Base-by-base conservation (phyloP, 2,113 vertebrate genomes). In the Limanda limanda region DNA sequence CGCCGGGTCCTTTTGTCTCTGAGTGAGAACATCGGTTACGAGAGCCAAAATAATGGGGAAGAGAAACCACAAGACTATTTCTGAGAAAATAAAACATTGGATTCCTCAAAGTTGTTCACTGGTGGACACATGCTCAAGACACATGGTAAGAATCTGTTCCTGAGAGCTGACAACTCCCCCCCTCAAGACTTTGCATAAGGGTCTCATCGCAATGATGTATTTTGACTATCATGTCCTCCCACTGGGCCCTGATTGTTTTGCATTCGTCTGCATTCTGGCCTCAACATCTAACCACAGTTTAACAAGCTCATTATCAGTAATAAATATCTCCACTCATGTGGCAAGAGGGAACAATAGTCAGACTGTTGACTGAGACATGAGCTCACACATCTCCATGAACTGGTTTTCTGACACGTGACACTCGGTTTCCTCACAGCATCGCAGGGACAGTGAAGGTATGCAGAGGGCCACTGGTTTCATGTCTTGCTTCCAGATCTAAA, bases 361-460 rank as follows among this genome's bases (percentile, higher is more conserved):
- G 52, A 63, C 27, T 89, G 82, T 84, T 21, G 58, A 42, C 24
- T 9, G 52, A 91, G 89, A 85, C 79, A 45, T 86, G 79, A 87
- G 77, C 86, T 90, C 86, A 59, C 60, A 24, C 84, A 72, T 69
- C 79, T 72, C 68, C 37, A 56, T 23, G 4, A 85, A 90, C 87
- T 63, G 48, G 80, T 92, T 89, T 68, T 78, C 45, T 70, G 76
- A 80, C 85, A 86, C 68, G 66, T 37, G 70, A 87, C 71, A 87
- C 79, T 40, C 27, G 57, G 27, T 60, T 65, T 64, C 59, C 35
- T 54, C 9, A 27, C 57, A 65, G 27, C 51, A 40, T 78, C 57
- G n/a, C 59, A 54, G 68, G 2, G 56, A 71, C 52, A 20, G 24
- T 60, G 5, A n/a, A 62, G n/a, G 51, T 59, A 55, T 71, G 69